These are phyloP conservation scores for Ammodramus savannarum DNA, from an alignment of 2,113 vertebrate genomes.

Conservation along the genomic window DNA sequence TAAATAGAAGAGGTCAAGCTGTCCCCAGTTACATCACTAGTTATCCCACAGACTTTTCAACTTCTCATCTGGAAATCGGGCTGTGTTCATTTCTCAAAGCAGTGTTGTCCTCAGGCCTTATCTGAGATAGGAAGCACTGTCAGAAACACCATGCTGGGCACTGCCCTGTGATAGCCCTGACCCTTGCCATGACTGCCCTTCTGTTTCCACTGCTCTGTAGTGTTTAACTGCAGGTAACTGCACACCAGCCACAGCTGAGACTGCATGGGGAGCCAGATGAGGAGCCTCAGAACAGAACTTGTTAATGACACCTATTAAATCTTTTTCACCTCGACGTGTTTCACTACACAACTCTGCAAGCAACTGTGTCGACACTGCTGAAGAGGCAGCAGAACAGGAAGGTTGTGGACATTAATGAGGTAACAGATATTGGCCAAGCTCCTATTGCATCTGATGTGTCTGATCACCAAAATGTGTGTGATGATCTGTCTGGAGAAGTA, in stretches of 20 bases:
- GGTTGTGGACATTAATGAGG: neutral
- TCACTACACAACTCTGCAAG: neutral
- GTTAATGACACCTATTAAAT: neutral
- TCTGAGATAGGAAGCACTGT: neutral
- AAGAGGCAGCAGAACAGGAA: accelerated
- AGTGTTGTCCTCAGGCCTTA: neutral
- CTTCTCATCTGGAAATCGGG: neutral
- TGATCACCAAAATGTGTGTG: neutral
- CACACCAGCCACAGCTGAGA: neutral
- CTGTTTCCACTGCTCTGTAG: neutral
- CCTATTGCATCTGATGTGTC: neutral
- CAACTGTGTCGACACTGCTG: neutral
- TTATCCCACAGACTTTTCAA: neutral
- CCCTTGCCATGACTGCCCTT: neutral
- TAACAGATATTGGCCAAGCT: neutral
- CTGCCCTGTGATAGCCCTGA: neutral
- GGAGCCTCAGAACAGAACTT: neutral
- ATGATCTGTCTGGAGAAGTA: neutral
- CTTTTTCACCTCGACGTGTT: neutral
- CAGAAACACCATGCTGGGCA: neutral
- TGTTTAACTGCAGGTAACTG: neutral
- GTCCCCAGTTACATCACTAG: neutral
- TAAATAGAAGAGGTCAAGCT: neutral
- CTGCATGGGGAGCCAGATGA: neutral
- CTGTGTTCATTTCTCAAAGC: neutral